Base-by-base conservation (phyloP, 2,888 invertebrate species). In the Amiota communis region DNA sequence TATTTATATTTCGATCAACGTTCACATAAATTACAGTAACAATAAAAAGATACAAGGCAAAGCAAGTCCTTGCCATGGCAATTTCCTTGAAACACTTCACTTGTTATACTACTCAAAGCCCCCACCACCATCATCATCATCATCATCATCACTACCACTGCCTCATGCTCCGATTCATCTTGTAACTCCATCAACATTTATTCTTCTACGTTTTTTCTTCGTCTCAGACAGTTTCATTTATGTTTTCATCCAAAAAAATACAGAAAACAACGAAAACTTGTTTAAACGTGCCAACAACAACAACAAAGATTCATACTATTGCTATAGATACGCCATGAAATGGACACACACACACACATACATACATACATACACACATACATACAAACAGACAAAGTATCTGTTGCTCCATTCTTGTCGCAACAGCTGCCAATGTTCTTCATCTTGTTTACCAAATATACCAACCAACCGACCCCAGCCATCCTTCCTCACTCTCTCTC, bases 371-470 rank as follows among this genome's bases (percentile, higher is more conserved):
- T 23, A 23, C 23, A 23, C 3, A 23, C 23, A 23, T 23, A 23
- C 3, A 36, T 36, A 36, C 36, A 36, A 36, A 36, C 36, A 15
- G 9, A 65, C 47, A 65, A 17, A 15, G 48, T 65, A 65, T 65
- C 65, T 65, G 65, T 65, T 65, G 65, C 65, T 47, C 48, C 48
- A 65, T 36, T 11, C 48, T 11, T 48, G 65, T 12, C 59, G 65
- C 65, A 65, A 65, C 65, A 65, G 65, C 65, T 65, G 65, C 65
- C 65, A 65, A 49, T 59, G 59, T 59, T 59, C 59, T 20, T 59
- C 12, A n/a, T 53, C 53, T 36, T 36, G 36, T 36, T 36, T 36
- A 36, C 6, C 36, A 36, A 53, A 53, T 53, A n/a, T 53, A 11
- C 20, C 20, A 59, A n/a, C 6, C 20, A 4, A 15, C 59, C 15